These are phyloP conservation scores for Chrysopa pallens DNA, from an alignment of 1,140 invertebrate species.

Conservation along the genomic window DNA sequence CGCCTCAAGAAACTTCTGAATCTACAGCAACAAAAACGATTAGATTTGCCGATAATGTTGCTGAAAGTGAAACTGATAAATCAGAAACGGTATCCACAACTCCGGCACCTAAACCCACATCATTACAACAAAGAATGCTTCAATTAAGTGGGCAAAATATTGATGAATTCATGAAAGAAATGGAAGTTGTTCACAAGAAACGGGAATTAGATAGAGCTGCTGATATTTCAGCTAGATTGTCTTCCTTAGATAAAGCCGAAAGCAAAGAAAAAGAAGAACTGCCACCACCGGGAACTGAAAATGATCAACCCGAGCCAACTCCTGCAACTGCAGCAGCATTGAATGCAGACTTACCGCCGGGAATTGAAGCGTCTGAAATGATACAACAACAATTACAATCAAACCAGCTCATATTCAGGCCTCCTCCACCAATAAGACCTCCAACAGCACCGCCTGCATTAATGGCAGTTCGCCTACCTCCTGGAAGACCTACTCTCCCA, in stretches of 20 bases:
- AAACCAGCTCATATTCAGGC: conserved; percentile 31
- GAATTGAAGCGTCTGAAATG: conserved; percentile 9
- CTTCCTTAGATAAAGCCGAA: conserved; percentile 10
- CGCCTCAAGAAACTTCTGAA: background rate
- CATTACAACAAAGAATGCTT: conserved; percentile 66
- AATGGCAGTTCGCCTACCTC: conserved; percentile 36
- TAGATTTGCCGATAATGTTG: conserved; percentile 41
- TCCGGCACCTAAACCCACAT: conserved; percentile 44
- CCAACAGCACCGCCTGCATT: conserved; percentile 18
- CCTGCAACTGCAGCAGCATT: conserved; percentile 7
- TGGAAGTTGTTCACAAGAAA: conserved; percentile 68
- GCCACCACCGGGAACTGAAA: conserved; percentile 15
- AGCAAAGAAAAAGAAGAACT: conserved; percentile 8
- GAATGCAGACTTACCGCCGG: conserved; percentile 13
- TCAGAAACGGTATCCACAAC: conserved; percentile 12
- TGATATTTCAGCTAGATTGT: conserved; percentile 35
- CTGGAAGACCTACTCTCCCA: conserved; percentile 35
- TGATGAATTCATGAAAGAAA: conserved; percentile 83
- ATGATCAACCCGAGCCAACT: conserved; percentile 2
- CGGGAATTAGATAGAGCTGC: conserved; percentile 43
- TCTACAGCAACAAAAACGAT: conserved; percentile 31
- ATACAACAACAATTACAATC: conserved; percentile 4
- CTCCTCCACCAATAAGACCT: conserved; percentile 32
- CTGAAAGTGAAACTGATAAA: conserved; percentile 20
- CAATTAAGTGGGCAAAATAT: conserved; percentile 74